Evolutionary conservation across 2,888 invertebrate species (phyloP).

Genomic region (Andrena hattorfiana): DNA sequence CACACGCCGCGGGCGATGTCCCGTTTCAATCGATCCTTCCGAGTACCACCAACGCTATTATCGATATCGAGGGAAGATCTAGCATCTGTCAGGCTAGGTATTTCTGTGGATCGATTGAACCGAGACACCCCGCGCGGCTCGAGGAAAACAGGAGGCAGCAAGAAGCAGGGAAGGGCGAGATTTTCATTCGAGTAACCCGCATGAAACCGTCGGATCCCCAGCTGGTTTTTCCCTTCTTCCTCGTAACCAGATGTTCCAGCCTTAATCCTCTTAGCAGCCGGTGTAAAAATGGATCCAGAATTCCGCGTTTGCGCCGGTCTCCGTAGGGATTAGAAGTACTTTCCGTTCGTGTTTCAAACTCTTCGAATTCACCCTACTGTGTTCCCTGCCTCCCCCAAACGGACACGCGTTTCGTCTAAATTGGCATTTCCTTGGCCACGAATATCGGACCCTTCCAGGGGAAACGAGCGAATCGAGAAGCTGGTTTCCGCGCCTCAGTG

Average conservation of each 20-base stretch:
- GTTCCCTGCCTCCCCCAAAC: not conserved
- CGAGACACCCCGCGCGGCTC: not conserved
- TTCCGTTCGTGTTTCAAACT: not conserved
- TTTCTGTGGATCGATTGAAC: not conserved
- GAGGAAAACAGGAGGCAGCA: not conserved
- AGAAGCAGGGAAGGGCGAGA: not conserved
- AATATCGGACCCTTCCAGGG: no score
- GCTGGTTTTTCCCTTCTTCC: conserved; percentile 8
- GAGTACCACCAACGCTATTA: no score
- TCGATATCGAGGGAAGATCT: no score
- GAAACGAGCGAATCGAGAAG: conserved; percentile 1
- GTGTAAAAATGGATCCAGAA: conserved; percentile 8
- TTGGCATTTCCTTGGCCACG: no score
- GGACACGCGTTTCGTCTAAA: no score
- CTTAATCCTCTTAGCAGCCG: conserved; percentile 15
- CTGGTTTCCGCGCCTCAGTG: not conserved
- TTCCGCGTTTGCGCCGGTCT: not conserved
- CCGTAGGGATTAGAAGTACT: not conserved
- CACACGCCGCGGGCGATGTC: not conserved
- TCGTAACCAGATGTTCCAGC: not conserved
- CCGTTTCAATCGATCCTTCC: not conserved
- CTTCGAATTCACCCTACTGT: not conserved
- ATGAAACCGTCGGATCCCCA: not conserved
- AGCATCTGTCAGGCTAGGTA: not conserved
- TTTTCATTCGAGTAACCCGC: not conserved